These are phyloP conservation scores for Noctua janthe DNA, from an alignment of 2,888 invertebrate species.

Conservation along the genomic window DNA sequence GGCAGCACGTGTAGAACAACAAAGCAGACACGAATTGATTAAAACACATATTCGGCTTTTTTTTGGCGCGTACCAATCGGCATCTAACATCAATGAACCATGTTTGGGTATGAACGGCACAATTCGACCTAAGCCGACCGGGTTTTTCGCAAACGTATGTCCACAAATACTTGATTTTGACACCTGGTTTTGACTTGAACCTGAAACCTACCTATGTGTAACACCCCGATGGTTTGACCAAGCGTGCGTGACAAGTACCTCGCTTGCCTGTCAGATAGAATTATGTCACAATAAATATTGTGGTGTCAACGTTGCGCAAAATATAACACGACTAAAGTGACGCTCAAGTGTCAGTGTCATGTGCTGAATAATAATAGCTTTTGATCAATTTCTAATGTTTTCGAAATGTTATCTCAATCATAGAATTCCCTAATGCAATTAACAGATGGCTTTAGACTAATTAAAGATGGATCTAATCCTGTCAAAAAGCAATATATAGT, in stretches of 20 bases:
- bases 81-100: background rate
- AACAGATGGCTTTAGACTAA: constrained; percentile 15
- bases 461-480: constrained; percentile 12
- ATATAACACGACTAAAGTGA: background rate
- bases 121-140: background rate
- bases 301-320: background rate
- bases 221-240: background rate
- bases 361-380: background rate
- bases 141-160: background rate
- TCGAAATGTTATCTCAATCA: background rate
- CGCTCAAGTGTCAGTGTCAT: background rate
- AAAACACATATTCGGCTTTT: background rate
- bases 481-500: constrained; percentile 35
- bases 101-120: background rate
- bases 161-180: background rate
- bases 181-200: background rate
- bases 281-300: background rate
- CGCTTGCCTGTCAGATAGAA: background rate
- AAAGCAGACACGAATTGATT: background rate
- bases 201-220: background rate
- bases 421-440: constrained; percentile 29
- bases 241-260: background rate
- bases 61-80: background rate
- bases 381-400: background rate
- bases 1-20: background rate